phyloP scores from a whole-genome alignment of 2,113 vertebrate species.

The Sebastes schlegelii region DNA sequence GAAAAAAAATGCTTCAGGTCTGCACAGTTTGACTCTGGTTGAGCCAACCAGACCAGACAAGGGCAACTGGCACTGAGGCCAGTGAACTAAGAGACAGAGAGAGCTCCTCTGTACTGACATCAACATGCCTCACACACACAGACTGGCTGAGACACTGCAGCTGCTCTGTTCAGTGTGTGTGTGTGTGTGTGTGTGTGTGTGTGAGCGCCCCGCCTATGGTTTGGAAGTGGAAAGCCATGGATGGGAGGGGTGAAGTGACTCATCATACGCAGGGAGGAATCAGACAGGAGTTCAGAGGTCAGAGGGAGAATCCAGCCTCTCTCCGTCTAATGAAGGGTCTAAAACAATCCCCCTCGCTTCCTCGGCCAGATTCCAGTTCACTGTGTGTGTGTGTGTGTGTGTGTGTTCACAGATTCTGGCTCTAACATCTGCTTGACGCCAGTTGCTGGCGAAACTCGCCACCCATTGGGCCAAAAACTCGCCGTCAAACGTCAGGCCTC shows the following conservation, averaged over 20 bases:
- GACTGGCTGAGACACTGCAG: slow-evolving; percentile 70
- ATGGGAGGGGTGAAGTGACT: slow-evolving; percentile 47
- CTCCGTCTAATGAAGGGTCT: background rate
- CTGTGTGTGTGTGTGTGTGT: background rate
- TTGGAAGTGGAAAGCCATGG: slow-evolving; percentile 14
- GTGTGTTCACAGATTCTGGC: slow-evolving; percentile 7
- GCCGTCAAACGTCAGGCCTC: slow-evolving; percentile 1
- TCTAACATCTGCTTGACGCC: slow-evolving; percentile 3
- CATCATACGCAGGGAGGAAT: slow-evolving; percentile 43
- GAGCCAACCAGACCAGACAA: slow-evolving; percentile 47
- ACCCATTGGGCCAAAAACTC: background rate
- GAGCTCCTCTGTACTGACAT: slow-evolving; percentile 63
- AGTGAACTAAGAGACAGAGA: slow-evolving; percentile 46
- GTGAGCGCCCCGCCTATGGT: slow-evolving; percentile 11
- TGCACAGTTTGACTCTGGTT: slow-evolving; percentile 3
- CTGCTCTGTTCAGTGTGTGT: slow-evolving; percentile 60
- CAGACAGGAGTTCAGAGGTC: slow-evolving; percentile 48
- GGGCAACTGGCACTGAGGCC: slow-evolving; percentile 37
- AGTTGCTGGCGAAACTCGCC: background rate
- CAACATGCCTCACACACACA: slow-evolving; percentile 73
- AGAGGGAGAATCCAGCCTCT: slow-evolving; percentile 32
- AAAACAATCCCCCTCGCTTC: slow-evolving; percentile 7
- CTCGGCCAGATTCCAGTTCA: background rate
- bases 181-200: slow-evolving; percentile 15
- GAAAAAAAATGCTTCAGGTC: background rate